Evolutionary conservation across 2,888 invertebrate genomes (phyloP).

Genomic region (Dicyrtoma fusca): DNA sequence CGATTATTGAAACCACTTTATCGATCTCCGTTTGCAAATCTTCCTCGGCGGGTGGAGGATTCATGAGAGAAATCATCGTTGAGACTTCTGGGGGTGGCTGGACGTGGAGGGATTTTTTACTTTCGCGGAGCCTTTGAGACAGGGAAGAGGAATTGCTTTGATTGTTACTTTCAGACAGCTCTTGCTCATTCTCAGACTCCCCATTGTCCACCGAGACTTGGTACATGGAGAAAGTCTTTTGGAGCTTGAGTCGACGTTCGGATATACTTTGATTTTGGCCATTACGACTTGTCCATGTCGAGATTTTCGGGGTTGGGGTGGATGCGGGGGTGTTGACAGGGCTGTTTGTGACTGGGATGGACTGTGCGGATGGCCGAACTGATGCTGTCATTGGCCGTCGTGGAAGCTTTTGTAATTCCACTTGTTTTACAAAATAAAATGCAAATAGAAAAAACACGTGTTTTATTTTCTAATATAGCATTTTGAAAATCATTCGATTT

Average conservation of each 20-base stretch:
- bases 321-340: neutral
- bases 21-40: constrained; percentile 40
- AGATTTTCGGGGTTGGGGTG: constrained; percentile 16
- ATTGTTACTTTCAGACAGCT: constrained; percentile 9
- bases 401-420: neutral
- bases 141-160: neutral
- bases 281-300: constrained; percentile 44
- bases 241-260: constrained; percentile 48
- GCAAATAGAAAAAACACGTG: neutral
- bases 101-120: constrained; percentile 45
- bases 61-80: constrained; percentile 49
- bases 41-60: constrained; percentile 45
- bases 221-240: constrained; percentile 46
- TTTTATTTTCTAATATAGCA: too few relatives aligned
- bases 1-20: constrained; percentile 47
- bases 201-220: constrained; percentile 31
- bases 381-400: constrained; percentile 9
- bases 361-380: neutral
- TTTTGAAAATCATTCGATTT: too few relatives aligned
- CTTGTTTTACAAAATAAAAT: too few relatives aligned
- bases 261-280: constrained; percentile 36
- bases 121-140: constrained; percentile 22
- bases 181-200: constrained; percentile 38
- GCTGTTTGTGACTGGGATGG: constrained; percentile 2
- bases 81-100: constrained; percentile 51